A percentile compares a stretch with the other conserved stretches of the same genome.
Conservation (phyloP, 1,140 invertebrate species). For the Thaumetopoea pityocampa region DNA sequence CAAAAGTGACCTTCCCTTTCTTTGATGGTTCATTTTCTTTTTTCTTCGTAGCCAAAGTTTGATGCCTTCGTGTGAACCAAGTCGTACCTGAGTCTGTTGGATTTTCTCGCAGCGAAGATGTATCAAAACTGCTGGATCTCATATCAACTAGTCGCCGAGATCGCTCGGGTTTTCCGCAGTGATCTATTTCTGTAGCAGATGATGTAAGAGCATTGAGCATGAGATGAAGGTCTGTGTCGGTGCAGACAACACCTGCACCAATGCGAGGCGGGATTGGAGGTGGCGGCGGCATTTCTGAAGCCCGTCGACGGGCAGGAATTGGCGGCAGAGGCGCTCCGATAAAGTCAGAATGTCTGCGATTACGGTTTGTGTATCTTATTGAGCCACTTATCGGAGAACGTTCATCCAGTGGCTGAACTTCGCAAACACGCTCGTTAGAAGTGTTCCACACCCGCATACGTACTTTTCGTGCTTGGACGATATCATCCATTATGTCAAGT, state of each 20-base stretch:
- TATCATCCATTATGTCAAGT: conserved; percentile 91
- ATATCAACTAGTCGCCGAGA: conserved; percentile 77
- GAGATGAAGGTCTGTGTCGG: conserved; percentile 86
- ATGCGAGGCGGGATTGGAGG: conserved; percentile 63
- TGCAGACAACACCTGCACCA: conserved; percentile 80
- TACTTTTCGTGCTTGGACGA: conserved; percentile 87
- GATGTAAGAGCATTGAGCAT: conserved; percentile 88
- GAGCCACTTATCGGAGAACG: conserved; percentile 63
- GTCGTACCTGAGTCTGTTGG: conserved; percentile 77
- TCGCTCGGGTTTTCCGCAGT: conserved; percentile 69
- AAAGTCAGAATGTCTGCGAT: conserved; percentile 85
- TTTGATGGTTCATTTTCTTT: conserved; percentile 73
- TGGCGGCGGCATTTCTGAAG: conserved; percentile 80
- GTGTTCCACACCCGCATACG: conserved; percentile 89
- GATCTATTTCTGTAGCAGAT: conserved; percentile 86
- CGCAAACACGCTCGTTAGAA: conserved; percentile 86
- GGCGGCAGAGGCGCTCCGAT: conserved; percentile 76
- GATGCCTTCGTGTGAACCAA: conserved; percentile 85
- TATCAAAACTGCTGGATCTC: conserved; percentile 88
- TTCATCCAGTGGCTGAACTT: conserved; percentile 85
- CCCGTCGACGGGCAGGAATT: conserved; percentile 76
- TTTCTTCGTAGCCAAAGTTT: conserved; percentile 82
- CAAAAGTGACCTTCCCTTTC: conserved; percentile 75
- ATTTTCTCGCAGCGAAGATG: conserved; percentile 80
- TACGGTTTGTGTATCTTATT: conserved; percentile 75